Evolutionary conservation across 2,113 vertebrate species (phyloP), one percentile per base, ranked within the genome.

Genomic region (Dissostichus mawsoni): DNA sequence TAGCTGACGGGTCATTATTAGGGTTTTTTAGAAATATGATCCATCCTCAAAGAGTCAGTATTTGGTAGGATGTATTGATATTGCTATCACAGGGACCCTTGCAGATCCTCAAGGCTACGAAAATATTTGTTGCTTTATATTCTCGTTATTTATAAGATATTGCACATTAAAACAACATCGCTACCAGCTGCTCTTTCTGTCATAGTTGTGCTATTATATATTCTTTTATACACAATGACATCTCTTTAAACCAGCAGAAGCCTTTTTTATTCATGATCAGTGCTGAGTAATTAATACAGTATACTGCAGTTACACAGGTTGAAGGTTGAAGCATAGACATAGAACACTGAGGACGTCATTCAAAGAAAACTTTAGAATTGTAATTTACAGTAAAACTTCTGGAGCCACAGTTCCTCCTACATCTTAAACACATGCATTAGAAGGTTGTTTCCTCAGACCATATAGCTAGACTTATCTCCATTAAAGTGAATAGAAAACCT

Each of bases 301-400:
- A 23, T n/a, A 65, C 25, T 18, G 50, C 69, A 78, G 58, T n/a
- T 61, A 68, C 50, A 74, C 36, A 56, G 62, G 45, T 52, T 63
- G 29, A 72, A 56, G 71, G 17, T 4, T 69, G 36, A 64, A 13
- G 56, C 29, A 61, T 52, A 68, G 58, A 51, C 47, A 70, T 20
- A 3, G 17, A 71, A 47, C 25, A 64, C 36, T 51, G 45, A 79
- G 5, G 11, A 55, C 41, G 44, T 53, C 0, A 52, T 20, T 18
- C 4, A 8, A 45, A 59, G 25, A 58, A 20, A 78, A 45, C 29
- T 12, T 44, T 58, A 6, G 63, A 56, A 63, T 75, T 20, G 5
- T 44, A 52, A 69, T 83, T 74, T 69, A 33, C 23, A 33, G 57
- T 66, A 83, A 73, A 36, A 45, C n/a, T 11, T 69, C 56, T 51